Base-by-base conservation (phyloP, 1,140 invertebrate species). In the Ips typographus region DNA sequence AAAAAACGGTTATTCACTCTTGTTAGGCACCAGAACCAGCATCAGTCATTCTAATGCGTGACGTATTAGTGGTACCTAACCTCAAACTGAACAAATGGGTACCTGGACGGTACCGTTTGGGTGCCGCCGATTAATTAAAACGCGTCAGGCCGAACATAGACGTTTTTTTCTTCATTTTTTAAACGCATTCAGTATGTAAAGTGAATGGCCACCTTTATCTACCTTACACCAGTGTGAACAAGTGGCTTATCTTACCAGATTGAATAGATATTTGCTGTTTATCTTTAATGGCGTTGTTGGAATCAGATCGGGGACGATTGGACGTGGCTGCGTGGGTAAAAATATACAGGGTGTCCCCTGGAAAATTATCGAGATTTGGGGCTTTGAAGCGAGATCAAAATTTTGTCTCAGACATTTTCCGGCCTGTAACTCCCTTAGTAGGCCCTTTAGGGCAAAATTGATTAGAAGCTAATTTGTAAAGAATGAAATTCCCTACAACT, bases 191-290 rank as follows among this genome's bases (percentile, higher is more conserved):
- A 52, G 57, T 68, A 68, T 68, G 66, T 68, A 68, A 68, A 68
- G 66, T 68, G 66, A 47, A 68, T 68, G 57, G 66, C 66, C 59
- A 68, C 66, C 40, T 61, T 62, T 60, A 68, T 62, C 59, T 61
- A 61, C 52, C 22, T 56, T 53, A 68, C 66, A 68, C 42, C 39
- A 62, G 66, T 62, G 66, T 68, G 66, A 68, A 68, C 66, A 68
- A 61, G 66, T 61, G 7, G 47, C 58, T 61, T 68, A 62, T 68
- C 59, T 60, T 22, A 22, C 49, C 49, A 59, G 56, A 67, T 59
- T 67, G 65, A 67, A 67, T 67, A 59, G 65, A 67, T 67, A 67
- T 67, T 67, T 59, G 65, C 55, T 67, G 65, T 52, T 67, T 67
- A 43, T 43, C 44, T 42, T 55, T 67, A 59, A 67, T 59, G 55